Evolutionary conservation across 2,113 vertebrate genomes (phyloP).

Genomic region (Saguinus imperator): DNA sequence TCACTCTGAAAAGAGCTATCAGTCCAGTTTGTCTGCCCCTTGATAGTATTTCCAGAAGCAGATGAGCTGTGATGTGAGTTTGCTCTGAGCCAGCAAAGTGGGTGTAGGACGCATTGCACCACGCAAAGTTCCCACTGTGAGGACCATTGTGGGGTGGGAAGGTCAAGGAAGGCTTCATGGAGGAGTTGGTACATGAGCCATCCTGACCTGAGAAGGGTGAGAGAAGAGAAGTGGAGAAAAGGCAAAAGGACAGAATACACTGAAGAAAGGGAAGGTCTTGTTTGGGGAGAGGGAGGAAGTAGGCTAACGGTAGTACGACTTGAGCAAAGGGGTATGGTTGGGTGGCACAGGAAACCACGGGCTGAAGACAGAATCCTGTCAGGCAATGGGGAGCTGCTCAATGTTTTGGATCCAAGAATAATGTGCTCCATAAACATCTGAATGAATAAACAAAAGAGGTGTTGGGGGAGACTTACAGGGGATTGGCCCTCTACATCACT

Average conservation of each 20-base stretch:
- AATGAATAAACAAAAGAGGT: background rate
- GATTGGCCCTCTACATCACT: background rate
- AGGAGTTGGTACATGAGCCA: background rate
- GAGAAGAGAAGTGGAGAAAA: background rate
- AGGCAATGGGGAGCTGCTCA: background rate
- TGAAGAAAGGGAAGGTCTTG: background rate
- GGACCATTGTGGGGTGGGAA: fast-evolving
- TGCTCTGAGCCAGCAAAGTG: too few species aligned
- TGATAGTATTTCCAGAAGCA: too few species aligned
- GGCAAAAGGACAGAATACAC: background rate
- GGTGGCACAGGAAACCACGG: constrained; percentile 20
- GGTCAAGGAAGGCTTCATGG: constrained; percentile 5
- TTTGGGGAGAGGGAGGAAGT: background rate
- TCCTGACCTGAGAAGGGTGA: background rate
- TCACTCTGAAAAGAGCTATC: too few species aligned
- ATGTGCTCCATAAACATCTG: background rate
- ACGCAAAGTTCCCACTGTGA: background rate
- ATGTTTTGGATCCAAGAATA: background rate
- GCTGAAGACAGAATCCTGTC: background rate
- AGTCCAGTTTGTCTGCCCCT: too few species aligned
- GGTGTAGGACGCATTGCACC: too few species aligned
- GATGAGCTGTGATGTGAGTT: too few species aligned
- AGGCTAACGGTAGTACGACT: background rate
- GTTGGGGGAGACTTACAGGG: background rate
- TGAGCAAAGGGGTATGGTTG: background rate